Evolutionary conservation across 2,797 vertebrate species (phyloP).

Genomic region (Xenops minutus): DNA sequence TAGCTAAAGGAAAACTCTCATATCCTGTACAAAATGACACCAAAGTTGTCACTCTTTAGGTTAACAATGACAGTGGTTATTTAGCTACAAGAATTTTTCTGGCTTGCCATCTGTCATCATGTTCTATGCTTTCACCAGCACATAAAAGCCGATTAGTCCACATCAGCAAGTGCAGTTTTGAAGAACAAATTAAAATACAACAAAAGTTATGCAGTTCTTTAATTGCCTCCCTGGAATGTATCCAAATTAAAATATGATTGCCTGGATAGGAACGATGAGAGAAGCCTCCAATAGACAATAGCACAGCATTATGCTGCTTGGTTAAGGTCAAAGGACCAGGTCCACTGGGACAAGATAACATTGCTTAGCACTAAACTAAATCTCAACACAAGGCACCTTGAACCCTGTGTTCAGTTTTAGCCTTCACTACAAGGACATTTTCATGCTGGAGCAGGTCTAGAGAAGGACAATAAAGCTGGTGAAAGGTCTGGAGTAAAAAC

Average conservation of each 20-base stretch:
- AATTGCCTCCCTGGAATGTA: conserved; percentile 17
- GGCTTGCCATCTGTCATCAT: conserved; percentile 53
- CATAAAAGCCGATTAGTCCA: conserved; percentile 51
- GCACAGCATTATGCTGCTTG: neutral
- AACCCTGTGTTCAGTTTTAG: neutral
- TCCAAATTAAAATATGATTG: conserved; percentile 32
- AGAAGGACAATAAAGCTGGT: neutral
- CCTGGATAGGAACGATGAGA: neutral
- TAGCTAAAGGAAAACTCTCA: neutral
- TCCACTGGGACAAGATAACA: neutral
- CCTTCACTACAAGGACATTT: fast-evolving
- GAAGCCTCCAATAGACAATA: neutral
- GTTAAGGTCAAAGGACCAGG: neutral
- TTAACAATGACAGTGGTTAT: conserved; percentile 35
- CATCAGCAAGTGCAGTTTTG: conserved; percentile 34
- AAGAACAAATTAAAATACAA: conserved; percentile 51
- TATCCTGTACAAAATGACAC: neutral
- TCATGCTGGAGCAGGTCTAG: fast-evolving
- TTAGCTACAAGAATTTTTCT: conserved; percentile 41
- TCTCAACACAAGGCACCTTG: neutral
- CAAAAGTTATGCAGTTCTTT: conserved; percentile 27
- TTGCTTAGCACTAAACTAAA: neutral
- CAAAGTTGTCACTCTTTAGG: conserved; percentile 15
- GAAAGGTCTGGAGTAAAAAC: neutral
- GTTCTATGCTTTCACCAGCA: conserved; percentile 28